Evolutionary conservation across 2,888 invertebrate species (phyloP).

Genomic region (Leptinotarsa tumamoca): DNA sequence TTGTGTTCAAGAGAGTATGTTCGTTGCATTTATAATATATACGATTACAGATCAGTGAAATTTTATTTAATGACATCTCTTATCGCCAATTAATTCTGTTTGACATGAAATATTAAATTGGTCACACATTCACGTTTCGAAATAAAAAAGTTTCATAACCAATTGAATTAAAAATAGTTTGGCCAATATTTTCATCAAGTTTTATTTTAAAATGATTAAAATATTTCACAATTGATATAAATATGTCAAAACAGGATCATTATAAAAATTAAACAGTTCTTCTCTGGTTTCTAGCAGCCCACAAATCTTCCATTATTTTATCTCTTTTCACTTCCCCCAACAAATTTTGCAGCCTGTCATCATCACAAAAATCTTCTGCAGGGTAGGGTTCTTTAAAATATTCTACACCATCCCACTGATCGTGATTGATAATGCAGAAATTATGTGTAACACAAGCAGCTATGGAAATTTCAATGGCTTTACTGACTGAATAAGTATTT

Average conservation of each 20-base stretch:
- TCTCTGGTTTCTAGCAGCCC: neutral
- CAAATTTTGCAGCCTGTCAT: constrained; percentile 10
- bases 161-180: constrained; percentile 1
- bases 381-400: constrained; percentile 1
- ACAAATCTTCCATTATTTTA: constrained; percentile 1
- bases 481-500: neutral
- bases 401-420: neutral
- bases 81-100: neutral
- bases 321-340: neutral
- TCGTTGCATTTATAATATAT: no score
- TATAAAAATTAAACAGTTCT: constrained; percentile 2
- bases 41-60: neutral
- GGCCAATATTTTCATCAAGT: constrained; percentile 1
- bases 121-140: neutral
- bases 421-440: neutral
- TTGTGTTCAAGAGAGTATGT: no score
- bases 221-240: neutral
- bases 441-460: constrained; percentile 4
- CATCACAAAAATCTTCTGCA: constrained; percentile 8
- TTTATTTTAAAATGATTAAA: neutral
- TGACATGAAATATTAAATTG: neutral
- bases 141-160: neutral
- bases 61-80: neutral
- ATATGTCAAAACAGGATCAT: neutral
- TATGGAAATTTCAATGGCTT: constrained; percentile 8